A percentile compares a stretch with the other conserved stretches of the same genome.
Conservation (phyloP, 2,113 vertebrate genomes). For the Dendropsophus ebraccatus region DNA sequence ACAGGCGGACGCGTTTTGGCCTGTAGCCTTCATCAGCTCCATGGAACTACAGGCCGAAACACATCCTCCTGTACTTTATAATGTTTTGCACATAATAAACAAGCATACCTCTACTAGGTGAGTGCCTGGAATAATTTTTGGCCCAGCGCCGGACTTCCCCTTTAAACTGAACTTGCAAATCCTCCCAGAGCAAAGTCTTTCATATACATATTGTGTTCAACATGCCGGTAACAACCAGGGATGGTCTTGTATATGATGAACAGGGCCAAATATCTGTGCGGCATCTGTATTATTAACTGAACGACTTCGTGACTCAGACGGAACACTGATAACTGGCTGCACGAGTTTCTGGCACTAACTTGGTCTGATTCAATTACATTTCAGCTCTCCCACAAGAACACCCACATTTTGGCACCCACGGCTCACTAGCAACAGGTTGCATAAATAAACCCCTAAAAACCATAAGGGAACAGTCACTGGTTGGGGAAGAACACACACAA, state of each 20-base stretch:
- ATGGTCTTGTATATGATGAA: neutral
- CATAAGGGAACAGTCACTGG: neutral
- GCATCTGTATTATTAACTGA: slow-evolving; percentile 1
- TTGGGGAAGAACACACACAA: neutral
- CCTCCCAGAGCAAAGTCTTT: neutral
- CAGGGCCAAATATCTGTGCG: neutral
- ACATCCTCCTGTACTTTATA: too few relatives aligned
- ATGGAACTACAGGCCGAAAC: too few relatives aligned
- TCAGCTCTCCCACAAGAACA: slow-evolving; percentile 7
- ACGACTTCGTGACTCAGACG: slow-evolving; percentile 23
- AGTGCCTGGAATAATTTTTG: too few relatives aligned
- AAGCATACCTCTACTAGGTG: too few relatives aligned
- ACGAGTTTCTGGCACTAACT: neutral
- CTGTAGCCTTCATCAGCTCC: too few relatives aligned
- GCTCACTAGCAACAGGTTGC: slow-evolving; percentile 40
- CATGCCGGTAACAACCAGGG: neutral
- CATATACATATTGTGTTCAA: neutral
- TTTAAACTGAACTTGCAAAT: neutral
- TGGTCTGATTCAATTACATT: neutral
- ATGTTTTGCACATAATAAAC: too few relatives aligned
- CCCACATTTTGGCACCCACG: slow-evolving; percentile 24
- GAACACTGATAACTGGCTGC: slow-evolving; percentile 8
- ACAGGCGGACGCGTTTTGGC: too few relatives aligned
- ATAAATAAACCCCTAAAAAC: slow-evolving; percentile 18
- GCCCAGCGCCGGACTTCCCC: neutral